Conservation (phyloP, 2,888 invertebrate species). For the Volucella bombylans region DNA sequence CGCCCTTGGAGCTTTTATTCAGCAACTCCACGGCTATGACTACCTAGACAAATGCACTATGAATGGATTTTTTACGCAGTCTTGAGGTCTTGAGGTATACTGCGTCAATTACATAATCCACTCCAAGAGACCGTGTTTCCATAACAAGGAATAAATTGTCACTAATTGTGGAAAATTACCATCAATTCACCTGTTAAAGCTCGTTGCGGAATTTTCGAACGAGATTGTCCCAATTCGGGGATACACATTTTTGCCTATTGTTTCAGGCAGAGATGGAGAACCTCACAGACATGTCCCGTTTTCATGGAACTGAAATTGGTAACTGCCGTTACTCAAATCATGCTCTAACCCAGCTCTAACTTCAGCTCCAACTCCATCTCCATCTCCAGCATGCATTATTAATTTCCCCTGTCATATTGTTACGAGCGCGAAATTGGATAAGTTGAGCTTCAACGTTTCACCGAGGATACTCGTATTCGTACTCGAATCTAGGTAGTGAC, state of each 20-base stretch:
- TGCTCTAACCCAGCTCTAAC: neutral
- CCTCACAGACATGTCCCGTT: slow-evolving; percentile 20
- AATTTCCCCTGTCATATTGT: slow-evolving; percentile 63
- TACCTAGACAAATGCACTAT: slow-evolving; percentile 11
- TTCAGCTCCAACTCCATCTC: neutral
- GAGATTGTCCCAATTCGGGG: slow-evolving; percentile 32
- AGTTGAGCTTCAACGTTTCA: slow-evolving; percentile 12
- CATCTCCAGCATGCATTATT: slow-evolving; percentile 50
- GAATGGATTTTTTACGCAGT: neutral
- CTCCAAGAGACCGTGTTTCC: slow-evolving; percentile 13
- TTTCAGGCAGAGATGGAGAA: slow-evolving; percentile 30
- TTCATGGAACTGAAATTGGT: slow-evolving; percentile 15
- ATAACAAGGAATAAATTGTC: slow-evolving; percentile 59
- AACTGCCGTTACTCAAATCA: slow-evolving; percentile 25
- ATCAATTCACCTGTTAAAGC: slow-evolving; percentile 56
- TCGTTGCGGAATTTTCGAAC: slow-evolving; percentile 45
- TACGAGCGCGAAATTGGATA: slow-evolving; percentile 51
- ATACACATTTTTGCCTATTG: slow-evolving; percentile 40
- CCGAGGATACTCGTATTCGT: neutral
- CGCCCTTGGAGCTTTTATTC: slow-evolving; percentile 55
- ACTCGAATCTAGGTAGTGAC: neutral
- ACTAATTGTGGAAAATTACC: slow-evolving; percentile 62
- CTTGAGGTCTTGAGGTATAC: too few species aligned
- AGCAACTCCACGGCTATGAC: neutral
- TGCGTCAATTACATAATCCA: slow-evolving; percentile 13